A percentile compares a stretch with the other conserved stretches of the same genome.
phyloP scores from a whole-genome alignment of 2,888 invertebrate genomes.

The Pteria penguin region DNA sequence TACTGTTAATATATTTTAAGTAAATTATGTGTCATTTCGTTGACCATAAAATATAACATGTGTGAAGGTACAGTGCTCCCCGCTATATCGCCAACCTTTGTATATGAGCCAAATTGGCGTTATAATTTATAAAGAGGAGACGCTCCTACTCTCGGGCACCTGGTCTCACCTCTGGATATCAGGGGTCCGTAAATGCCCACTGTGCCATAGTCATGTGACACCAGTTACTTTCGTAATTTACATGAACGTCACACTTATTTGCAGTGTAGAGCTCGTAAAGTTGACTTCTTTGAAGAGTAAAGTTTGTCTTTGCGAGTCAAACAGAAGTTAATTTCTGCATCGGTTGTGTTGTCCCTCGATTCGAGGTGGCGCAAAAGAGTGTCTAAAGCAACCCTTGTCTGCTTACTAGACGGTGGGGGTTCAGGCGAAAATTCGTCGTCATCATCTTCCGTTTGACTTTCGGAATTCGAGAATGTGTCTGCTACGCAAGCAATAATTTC shows the following conservation, averaged over 20 bases:
- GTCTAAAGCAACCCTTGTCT: not conserved
- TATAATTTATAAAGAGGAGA: not conserved
- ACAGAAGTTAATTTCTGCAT: not conserved
- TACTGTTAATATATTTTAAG: too few relatives aligned
- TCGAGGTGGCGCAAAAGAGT: not conserved
- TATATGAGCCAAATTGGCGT: not conserved
- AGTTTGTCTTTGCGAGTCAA: not conserved
- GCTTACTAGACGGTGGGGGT: not conserved
- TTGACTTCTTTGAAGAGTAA: not conserved
- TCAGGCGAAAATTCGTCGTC: not conserved
- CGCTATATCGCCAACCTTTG: not conserved
- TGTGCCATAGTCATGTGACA: too few relatives aligned
- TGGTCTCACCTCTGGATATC: too few relatives aligned
- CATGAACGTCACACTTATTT: too few relatives aligned
- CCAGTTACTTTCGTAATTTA: too few relatives aligned
- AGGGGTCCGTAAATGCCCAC: too few relatives aligned
- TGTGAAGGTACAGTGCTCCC: not conserved
- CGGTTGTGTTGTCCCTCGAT: not conserved
- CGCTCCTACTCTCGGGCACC: too few relatives aligned
- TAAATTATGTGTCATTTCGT: too few relatives aligned
- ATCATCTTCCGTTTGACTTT: not conserved
- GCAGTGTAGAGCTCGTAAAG: too few relatives aligned
- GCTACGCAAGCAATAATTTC: not conserved
- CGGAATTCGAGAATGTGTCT: not conserved
- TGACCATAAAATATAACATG: too few relatives aligned